Evolutionary conservation across 2,888 invertebrate species (phyloP), one percentile per base, ranked within the genome.

Genomic region (Torymus auratus): DNA sequence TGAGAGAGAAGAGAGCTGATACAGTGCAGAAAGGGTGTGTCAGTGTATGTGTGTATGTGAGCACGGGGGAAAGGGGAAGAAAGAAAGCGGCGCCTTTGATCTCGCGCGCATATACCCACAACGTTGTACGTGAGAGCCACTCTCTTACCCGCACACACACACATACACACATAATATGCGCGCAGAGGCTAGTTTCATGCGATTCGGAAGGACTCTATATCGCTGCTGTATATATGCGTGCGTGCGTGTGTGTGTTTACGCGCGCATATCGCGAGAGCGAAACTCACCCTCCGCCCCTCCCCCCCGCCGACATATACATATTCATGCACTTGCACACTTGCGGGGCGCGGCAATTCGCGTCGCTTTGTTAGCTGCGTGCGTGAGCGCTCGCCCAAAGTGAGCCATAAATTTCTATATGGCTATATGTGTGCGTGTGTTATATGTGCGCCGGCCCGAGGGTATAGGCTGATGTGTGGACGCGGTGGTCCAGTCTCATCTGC

Each of bases 11-110:
- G 76, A 55, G 62, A 20, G 28, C 7, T 28, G 28, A 28, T 28
- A 28, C 28, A 28, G 28, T 28, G 28, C 28, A 28, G 28, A 28
- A 28, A 28, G 28, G 7, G 28, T 7, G 28, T 7, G 7, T 28
- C n/a, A n/a, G 7, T 28, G 28, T 28, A 4, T 28, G 28, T 28
- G 28, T 28, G 28, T 28, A 4, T 28, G 28, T 28, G 28, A 28
- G 28, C 28, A 4, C 7, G 3, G 80, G 20, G 58, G 76, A 80
- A 60, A 83, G 67, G 83, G 80, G 68, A 80, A 81, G 83, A 83
- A 82, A 83, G 84, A 85, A 82, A 84, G 84, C 84, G 85, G 85
- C 81, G 55, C 78, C 87, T 89, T 89, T 89, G 88, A 89, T 89
- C 87, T 87, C 84, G 81, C 83, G 82, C 86, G 84, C 87, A 86